Evolutionary conservation across 2,888 invertebrate species (phyloP).

Genomic region (Tetragnatha montana): DNA sequence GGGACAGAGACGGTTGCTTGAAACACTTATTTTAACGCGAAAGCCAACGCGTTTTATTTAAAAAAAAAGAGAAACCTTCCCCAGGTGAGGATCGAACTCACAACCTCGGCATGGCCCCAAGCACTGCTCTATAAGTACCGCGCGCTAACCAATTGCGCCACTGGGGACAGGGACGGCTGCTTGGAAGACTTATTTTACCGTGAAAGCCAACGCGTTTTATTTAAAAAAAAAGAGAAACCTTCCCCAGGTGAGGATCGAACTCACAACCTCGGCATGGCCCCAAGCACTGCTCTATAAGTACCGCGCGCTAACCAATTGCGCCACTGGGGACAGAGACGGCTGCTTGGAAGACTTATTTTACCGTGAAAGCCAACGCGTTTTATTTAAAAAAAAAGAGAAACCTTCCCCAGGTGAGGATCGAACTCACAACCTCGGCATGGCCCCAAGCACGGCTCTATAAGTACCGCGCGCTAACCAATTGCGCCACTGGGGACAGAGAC

Average conservation of each 20-base stretch:
- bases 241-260: background rate
- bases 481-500: constrained; percentile 43
- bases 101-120: background rate
- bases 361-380: background rate
- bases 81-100: background rate
- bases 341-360: background rate
- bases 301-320: background rate
- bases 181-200: too few relatives aligned
- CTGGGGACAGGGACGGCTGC: background rate
- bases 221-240: too few relatives aligned
- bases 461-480: constrained; percentile 54
- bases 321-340: background rate
- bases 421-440: constrained; percentile 47
- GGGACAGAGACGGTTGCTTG: background rate
- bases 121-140: background rate
- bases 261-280: background rate
- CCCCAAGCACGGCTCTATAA: constrained; percentile 37
- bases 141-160: constrained; percentile 1
- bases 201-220: too few relatives aligned
- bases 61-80: background rate
- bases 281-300: background rate
- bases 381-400: background rate
- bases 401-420: constrained; percentile 51
- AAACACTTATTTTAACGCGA: too few relatives aligned
- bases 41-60: too few relatives aligned